A percentile compares a stretch with the other conserved stretches of the same genome.
These are phyloP conservation scores for Temnopleurus reevesii DNA, from an alignment of 53 echinoderm and acorn worm species.

Conservation along the genomic window DNA sequence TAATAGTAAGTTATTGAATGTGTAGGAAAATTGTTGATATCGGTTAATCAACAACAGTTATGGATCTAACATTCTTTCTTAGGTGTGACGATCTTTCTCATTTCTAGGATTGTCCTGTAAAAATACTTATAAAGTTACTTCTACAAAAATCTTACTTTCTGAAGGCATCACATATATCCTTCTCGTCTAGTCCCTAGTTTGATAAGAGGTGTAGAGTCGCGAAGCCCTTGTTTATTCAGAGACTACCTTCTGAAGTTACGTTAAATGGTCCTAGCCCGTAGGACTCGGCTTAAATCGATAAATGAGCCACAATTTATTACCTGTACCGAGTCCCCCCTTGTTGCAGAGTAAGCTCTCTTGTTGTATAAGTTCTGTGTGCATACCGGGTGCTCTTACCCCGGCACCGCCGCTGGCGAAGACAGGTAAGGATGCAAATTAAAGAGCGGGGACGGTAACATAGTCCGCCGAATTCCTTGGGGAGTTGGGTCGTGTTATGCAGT, in stretches of 20 bases:
- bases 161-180: not conserved
- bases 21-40: too few relatives aligned
- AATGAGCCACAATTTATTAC: conserved; percentile 41
- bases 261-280: conserved; percentile 41
- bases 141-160: too few relatives aligned
- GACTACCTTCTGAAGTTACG: conserved; percentile 43
- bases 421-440: conserved; percentile 30
- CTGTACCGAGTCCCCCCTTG: not conserved
- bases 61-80: too few relatives aligned
- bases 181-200: not conserved
- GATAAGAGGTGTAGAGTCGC: conserved; percentile 1
- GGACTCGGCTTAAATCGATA: conserved; percentile 28
- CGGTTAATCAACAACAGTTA: too few relatives aligned
- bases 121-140: too few relatives aligned
- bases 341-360: not conserved
- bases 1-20: too few relatives aligned
- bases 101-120: too few relatives aligned
- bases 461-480: not conserved
- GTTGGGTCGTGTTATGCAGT: not conserved
- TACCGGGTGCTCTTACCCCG: not conserved
- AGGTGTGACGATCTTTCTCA: too few relatives aligned
- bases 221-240: conserved; percentile 31
- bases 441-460: conserved; percentile 36
- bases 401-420: not conserved
- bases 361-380: not conserved